Evolutionary conservation across 2,797 vertebrate species (phyloP), one percentile per base, ranked within the genome.

Genomic region (Loriculus beryllinus): DNA sequence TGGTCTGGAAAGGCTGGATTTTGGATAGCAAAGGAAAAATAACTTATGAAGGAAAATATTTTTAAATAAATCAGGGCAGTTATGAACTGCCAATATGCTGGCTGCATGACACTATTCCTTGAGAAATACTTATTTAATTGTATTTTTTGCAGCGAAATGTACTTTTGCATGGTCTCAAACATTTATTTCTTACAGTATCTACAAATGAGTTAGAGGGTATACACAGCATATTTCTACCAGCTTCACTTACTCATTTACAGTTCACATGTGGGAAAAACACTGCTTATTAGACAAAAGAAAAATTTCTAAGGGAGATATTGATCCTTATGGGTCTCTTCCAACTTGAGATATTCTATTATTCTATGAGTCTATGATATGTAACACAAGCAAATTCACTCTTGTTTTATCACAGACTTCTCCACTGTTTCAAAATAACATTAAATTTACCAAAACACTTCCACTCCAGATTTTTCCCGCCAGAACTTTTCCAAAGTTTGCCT

Each of bases 401-500:
- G 6, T 18, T 40, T 62, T 49, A 72, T 39, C 52, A 70, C 15
- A 72, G 57, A 37, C 9, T 22, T 63, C 43, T 65, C 28, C 40
- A 28, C 52, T 5, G 0, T 78, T 76, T 72, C 63, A 47, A 89
- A 79, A 21, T 9, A 67, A 59, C 25, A 86, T 17, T 65, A 57
- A 51, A 78, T 64, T 81, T 69, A 48, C 47, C 47, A 49, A 42
- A 43, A 71, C 43, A 57, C 12, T 68, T 48, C 40, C 33, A 76
- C 29, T 56, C 29, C 2, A 63, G 33, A 45, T 22, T 82, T 51
- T 37, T 88, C 49, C 54, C 0, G 9, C 26, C 79, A 89, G n/a
- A 91, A 91, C 60, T 81, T 31, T 26, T 47, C 39, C 45, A 31
- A 72, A 75, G 69, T 87, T 59, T 93, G 78, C 49, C 81, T 2